phyloP scores from a whole-genome alignment of 1,140 invertebrate species.

The Copidosoma floridanum region DNA sequence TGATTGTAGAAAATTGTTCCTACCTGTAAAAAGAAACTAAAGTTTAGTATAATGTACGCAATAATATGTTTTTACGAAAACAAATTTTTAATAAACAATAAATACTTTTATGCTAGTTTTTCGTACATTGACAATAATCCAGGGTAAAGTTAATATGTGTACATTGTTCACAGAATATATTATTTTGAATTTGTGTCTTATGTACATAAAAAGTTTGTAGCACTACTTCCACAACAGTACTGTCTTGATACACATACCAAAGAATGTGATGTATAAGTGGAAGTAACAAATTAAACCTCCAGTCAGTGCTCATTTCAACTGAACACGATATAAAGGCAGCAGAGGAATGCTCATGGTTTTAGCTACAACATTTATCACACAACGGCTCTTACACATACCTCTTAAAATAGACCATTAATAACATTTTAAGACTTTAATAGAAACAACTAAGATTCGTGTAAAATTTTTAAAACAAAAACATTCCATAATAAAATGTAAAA shows the following conservation, averaged over 20 bases:
- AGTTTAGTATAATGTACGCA: no score
- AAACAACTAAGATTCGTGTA: slow-evolving; percentile 2
- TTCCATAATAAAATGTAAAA: background rate
- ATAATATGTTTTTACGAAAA: slow-evolving; percentile 20
- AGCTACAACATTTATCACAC: slow-evolving; percentile 31
- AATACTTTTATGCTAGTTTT: slow-evolving; percentile 16
- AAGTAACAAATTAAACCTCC: slow-evolving; percentile 17
- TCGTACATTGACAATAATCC: slow-evolving; percentile 18
- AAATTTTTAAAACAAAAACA: background rate
- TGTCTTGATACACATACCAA: slow-evolving; percentile 7
- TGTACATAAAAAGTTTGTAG: slow-evolving; percentile 20
- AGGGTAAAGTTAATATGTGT: slow-evolving; percentile 23
- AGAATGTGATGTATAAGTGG: slow-evolving; percentile 1
- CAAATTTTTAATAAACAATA: slow-evolving; percentile 26
- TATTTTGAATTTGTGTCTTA: slow-evolving; percentile 12
- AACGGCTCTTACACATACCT: slow-evolving; percentile 21
- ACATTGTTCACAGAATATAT: slow-evolving; percentile 25
- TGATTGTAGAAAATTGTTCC: no score
- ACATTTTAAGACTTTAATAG: slow-evolving; percentile 4
- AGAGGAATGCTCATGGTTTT: slow-evolving; percentile 44
- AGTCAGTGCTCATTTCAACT: slow-evolving; percentile 6
- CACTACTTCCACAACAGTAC: background rate
- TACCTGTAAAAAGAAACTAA: no score
- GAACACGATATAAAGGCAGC: slow-evolving; percentile 39
- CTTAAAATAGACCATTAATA: slow-evolving; percentile 11